Percentiles rank a stretch among this genome's conserved stretches.
Conservation (phyloP, 1,140 invertebrate species). For the Brachionus rotundiformis region DNA sequence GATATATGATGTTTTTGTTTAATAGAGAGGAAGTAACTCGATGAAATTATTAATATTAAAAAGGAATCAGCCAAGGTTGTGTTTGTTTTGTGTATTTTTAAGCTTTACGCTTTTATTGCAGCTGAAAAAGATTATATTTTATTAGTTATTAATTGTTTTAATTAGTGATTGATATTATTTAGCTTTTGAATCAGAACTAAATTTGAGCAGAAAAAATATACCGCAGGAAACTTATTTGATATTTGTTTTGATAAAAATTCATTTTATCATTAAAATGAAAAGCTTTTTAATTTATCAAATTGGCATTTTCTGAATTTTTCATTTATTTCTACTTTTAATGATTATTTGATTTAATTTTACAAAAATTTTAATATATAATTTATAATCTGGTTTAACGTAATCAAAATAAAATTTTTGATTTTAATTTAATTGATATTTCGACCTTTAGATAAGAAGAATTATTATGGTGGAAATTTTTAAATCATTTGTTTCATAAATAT, state of each 20-base stretch:
- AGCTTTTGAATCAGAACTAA: not conserved
- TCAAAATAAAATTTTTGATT: no score
- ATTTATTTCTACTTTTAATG: not conserved
- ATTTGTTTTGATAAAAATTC: not conserved
- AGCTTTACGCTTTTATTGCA: not conserved
- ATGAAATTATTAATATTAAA: no score
- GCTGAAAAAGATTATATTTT: not conserved
- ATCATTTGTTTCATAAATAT: no score
- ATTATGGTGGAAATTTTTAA: no score
- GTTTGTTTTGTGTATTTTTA: not conserved
- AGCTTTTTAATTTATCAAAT: not conserved
- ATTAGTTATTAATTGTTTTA: not conserved
- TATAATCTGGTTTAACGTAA: no score
- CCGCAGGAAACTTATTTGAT: not conserved
- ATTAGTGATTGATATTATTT: not conserved
- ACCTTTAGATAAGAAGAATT: no score
- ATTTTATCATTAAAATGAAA: conserved; percentile 2
- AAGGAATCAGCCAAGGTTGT: no score
- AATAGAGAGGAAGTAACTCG: not conserved
- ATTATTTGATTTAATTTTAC: not conserved
- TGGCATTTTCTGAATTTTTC: not conserved
- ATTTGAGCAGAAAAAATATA: not conserved
- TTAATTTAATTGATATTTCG: no score
- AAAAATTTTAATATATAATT: no score
- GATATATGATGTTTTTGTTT: not conserved